Conservation (phyloP, 2,888 invertebrate species). For the Lamellibrachia columna region DNA sequence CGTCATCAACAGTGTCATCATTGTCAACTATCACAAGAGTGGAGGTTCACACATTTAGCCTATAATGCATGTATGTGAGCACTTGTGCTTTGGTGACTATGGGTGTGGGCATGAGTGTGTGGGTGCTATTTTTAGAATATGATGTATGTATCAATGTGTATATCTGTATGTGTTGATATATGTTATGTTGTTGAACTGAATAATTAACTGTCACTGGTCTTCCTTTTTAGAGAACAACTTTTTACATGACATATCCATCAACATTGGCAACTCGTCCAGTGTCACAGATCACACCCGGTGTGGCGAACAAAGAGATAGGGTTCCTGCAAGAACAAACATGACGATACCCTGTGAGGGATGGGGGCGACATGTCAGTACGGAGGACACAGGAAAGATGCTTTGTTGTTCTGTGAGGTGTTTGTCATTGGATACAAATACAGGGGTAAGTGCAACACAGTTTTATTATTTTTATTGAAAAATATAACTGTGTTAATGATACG, state of each 20-base stretch:
- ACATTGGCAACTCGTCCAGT: background rate
- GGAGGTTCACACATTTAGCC: too few species aligned
- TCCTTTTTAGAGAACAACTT: background rate
- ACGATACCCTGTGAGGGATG: background rate
- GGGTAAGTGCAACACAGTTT: background rate
- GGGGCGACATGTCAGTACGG: background rate
- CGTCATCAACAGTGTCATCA: slow-evolving; percentile 27
- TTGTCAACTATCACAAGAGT: background rate
- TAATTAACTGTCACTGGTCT: background rate
- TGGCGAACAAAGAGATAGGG: background rate
- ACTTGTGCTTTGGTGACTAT: too few species aligned
- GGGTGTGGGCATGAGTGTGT: too few species aligned
- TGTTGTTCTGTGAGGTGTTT: background rate
- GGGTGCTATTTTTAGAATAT: too few species aligned
- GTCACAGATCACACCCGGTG: background rate
- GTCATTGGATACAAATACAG: background rate
- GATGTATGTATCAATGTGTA: too few species aligned
- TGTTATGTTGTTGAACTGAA: too few species aligned
- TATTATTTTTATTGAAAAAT: too few species aligned
- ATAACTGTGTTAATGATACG: too few species aligned
- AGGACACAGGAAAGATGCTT: background rate
- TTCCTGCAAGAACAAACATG: background rate
- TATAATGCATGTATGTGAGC: too few species aligned
- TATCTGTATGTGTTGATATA: background rate
- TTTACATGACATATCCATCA: background rate